Percentiles rank a stretch among this genome's conserved stretches.
These are phyloP conservation scores for Thymelicus sylvestris DNA, from an alignment of 2,888 invertebrate species.

Conservation along the genomic window DNA sequence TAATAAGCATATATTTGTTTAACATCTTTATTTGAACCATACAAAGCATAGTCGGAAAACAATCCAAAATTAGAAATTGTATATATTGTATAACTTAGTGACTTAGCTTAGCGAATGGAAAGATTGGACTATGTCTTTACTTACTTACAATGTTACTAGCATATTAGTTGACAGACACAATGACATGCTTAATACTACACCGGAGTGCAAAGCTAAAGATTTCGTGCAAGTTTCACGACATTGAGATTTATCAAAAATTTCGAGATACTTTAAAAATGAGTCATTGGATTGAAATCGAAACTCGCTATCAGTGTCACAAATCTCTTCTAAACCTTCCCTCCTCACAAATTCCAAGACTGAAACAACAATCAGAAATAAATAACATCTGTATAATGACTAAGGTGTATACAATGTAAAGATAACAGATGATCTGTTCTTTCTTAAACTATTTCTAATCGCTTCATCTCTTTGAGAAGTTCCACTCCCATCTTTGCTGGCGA, in stretches of 20 bases:
- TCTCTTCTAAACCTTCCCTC: constrained; percentile 43
- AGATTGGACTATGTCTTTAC: constrained; percentile 54
- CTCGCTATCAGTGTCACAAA: constrained; percentile 50
- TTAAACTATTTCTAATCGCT: constrained; percentile 88
- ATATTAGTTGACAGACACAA: constrained; percentile 40
- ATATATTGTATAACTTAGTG: constrained; percentile 50
- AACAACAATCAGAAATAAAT: constrained; percentile 69
- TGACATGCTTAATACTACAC: constrained; percentile 48
- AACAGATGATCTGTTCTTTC: constrained; percentile 47
- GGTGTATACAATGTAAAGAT: constrained; percentile 66
- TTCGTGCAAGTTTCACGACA: constrained; percentile 48
- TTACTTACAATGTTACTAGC: constrained; percentile 43
- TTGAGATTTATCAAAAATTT: constrained; percentile 36
- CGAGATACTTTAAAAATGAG: constrained; percentile 39
- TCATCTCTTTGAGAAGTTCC: constrained; percentile 95
- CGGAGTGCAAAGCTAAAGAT: constrained; percentile 58
- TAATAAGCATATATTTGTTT: constrained; percentile 58
- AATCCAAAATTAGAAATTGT: constrained; percentile 49
- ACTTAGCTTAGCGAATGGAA: constrained; percentile 53
- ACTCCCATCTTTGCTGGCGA: constrained; percentile 98
- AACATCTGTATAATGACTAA: constrained; percentile 70
- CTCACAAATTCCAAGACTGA: constrained; percentile 41
- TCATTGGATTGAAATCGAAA: constrained; percentile 27
- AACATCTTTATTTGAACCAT: constrained; percentile 54
- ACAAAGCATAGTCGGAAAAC: constrained; percentile 55